Evolutionary conservation across 1,140 invertebrate species (phyloP), one percentile per base, ranked within the genome.

Genomic region (Littorina saxatilis): DNA sequence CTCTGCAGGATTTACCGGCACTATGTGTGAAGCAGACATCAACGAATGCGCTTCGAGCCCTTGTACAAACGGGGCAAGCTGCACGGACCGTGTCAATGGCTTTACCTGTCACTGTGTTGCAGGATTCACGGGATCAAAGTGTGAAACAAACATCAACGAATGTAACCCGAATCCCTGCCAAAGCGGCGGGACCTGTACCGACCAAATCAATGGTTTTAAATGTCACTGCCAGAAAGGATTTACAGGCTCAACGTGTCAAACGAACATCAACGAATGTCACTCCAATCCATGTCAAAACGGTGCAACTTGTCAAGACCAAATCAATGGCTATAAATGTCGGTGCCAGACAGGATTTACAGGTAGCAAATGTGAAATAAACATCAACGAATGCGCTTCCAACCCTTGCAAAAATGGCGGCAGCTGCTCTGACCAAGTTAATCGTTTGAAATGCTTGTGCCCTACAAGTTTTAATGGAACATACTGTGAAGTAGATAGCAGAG

Each of bases 401-500:
- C 58, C 58, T 7, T 61, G 58, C n/a, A 9, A n/a, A 61, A 7
- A 61, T 23, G 58, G 27, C 4, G 58, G 58, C 23, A 61, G 20
- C 20, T 61, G 58, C n/a, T 5, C 23, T 61, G 58, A 47, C 17
- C 7, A 47, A 47, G 17, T 47, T 17, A 47, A 47, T 23, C 5
- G 58, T 9, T 7, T 17, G 7, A 47, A 5, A 17, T 47, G 43
- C 43, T 9, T 47, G 7, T 47, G 43, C 17, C 43, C 43, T 47
- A 17, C 43, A 9, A 17, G 43, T 47, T 47, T 9, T 17, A 47
- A 17, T 17, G 43, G 43, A 5, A 17, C 76, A 5, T 84, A 83
- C 68, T 90, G 87, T 84, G 72, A 88, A 52, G 55, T 87, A 17
- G 72, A 47, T 17, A 47, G 5, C 43, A 47, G 17, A 5, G 43